Evolutionary conservation across 1,140 invertebrate genomes (phyloP), one percentile per base, ranked within the genome.

Genomic region (Drosophila repleta): DNA sequence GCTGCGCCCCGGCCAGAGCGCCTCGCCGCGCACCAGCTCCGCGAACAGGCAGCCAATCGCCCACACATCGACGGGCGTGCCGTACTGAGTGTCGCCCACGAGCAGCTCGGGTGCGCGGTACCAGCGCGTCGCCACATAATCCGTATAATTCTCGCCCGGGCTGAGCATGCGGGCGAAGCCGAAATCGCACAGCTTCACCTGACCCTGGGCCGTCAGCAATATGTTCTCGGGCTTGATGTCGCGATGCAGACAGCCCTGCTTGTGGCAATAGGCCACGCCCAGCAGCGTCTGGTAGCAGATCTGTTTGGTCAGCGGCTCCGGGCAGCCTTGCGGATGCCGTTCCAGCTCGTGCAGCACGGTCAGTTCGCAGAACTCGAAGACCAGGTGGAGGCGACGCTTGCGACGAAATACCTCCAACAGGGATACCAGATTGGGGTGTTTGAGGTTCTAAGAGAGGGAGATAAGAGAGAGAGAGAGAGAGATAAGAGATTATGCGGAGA

Each of bases 151-250:
- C 93, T 99, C 98, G 6, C 97, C 98, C 0, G 98, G 97, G 92
- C 98, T 99, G 73, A 99, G 94, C 94, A 99, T 96, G 80, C 99
- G 94, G 0, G 99, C 99, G 92, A 99, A 99, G 21, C 99, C 99
- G 92, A 99, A 99, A 92, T 99, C 99, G 89, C 98, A 99, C 0
- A 99, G 93, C 93, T 99, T 99, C 15, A 99, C 97, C 24, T 99
- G 95, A 0, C 98, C 98, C 61, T 97, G 95, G 43, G 95, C 94
- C 13, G 98, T 99, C n/a, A 99, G 94, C 15, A 99, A 93, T 68
- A 99, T 99, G 92, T 99, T 99, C 93, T 99, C 99, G 2, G 99
- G 99, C 92, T 99, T 99, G 0, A 99, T 97, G 92, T 99, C 98
- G 37, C 98, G 94, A 90, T 99, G 98, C 84, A 99, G 97, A 91